A percentile compares a stretch with the other conserved stretches of the same genome.
These are phyloP conservation scores for Alouatta palliata DNA, from an alignment of 2,113 vertebrate genomes.

Conservation along the genomic window DNA sequence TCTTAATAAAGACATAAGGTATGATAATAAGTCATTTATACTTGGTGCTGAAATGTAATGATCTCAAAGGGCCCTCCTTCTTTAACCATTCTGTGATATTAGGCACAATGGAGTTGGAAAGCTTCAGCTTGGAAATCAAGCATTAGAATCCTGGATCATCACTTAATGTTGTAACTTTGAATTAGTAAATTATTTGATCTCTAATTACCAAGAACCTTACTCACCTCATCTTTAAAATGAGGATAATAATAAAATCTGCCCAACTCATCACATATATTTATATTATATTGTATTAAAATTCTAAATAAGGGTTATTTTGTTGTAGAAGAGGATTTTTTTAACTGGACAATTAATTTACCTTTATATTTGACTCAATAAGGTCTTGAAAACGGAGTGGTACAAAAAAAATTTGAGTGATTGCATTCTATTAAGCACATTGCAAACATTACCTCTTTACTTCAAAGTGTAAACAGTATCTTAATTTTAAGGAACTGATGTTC, in stretches of 20 bases:
- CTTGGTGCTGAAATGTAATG: not conserved
- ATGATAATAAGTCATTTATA: not conserved
- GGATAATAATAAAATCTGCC: not conserved
- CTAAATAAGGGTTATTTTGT: not conserved
- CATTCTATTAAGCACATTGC: not conserved
- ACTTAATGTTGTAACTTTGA: not conserved
- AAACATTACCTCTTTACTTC: not conserved
- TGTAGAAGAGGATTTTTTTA: not conserved
- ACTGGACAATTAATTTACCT: not conserved
- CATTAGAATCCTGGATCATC: not conserved
- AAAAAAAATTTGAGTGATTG: not conserved
- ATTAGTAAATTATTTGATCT: slow-evolving; percentile 33
- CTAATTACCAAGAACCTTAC: not conserved
- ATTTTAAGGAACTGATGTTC: not conserved
- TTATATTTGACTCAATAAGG: not conserved
- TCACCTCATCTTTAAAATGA: slow-evolving; percentile 3
- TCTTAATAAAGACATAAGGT: not conserved
- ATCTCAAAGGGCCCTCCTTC: not conserved
- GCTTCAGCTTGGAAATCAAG: not conserved
- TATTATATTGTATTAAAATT: slow-evolving; percentile 50
- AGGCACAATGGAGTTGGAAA: not conserved
- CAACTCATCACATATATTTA: not conserved
- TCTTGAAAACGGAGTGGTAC: not conserved
- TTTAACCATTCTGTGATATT: not conserved
- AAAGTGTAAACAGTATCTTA: not conserved